Base-by-base conservation (phyloP, 2,113 vertebrate species). In the Coreoperca whiteheadi region DNA sequence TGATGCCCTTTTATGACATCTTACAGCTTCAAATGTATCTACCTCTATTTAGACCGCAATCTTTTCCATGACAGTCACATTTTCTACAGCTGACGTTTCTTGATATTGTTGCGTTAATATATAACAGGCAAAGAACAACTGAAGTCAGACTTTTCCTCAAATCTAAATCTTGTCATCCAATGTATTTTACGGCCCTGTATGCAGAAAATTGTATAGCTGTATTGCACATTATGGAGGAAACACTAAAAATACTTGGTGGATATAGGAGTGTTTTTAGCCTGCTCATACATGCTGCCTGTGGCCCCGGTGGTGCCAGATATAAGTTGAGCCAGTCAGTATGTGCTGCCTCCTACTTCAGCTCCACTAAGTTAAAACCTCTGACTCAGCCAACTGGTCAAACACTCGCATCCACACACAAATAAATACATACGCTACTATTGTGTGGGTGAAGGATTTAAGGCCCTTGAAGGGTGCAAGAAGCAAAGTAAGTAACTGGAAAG, bases 351-450 rank as follows among this genome's bases (percentile, higher is more conserved):
- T 75, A 83, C 80, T 79, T 46, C 54, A 71, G 63, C 54, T 81
- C 75, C 46, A 83, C 85, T 89, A 86, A 88, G 89, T 82, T 70
- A 81, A 82, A 82, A 79, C 20, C 48, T 75, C 57, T 84, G 77
- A 91, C 83, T 87, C 66, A 82, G 81, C 82, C 54, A 61, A n/a
- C 61, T 46, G 77, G 23, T 39, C 30, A 81, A 81, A 87, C 41
- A 73, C 37, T 39, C 23, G 18, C 28, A 20, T n/a, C 56, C 69
- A 60, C n/a, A 79, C 41, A 54, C 11, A 72, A 30, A 64, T 30
- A 54, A 21, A 60, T n/a, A 54, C 21, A 77, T 56, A 73, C 53
- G 43, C 80, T 68, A 15, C n/a, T 69, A 57, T 64, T 88, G 77
- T 88, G 79, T 79, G 82, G 73, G 59, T 82, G 60, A 85, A 68